phyloP scores from a whole-genome alignment of 2,113 vertebrate species.

The human (Homo sapiens) region DNA sequence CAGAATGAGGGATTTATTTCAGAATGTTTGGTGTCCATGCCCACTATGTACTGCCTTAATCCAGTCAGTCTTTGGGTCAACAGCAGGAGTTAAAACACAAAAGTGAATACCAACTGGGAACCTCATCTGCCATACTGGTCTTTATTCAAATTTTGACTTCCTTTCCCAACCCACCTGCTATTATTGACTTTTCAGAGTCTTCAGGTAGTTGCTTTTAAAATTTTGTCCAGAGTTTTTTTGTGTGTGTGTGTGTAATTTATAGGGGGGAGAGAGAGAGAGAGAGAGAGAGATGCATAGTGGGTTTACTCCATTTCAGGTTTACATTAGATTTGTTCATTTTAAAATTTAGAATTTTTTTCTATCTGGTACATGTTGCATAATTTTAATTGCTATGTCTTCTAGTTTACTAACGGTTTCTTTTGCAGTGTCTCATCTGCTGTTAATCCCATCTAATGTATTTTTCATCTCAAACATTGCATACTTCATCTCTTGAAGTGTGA shows the following conservation, averaged over 20 bases:
- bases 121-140: no score
- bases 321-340: not conserved
- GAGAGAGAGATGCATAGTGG: not conserved
- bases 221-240: not conserved
- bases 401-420: not conserved
- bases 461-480: not conserved
- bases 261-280: no score
- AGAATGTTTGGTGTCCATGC: not conserved
- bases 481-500: fast-evolving
- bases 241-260: not conserved
- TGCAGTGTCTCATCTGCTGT: no score
- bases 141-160: not conserved
- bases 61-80: not conserved
- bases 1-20: not conserved
- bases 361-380: not conserved
- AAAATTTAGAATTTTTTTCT: not conserved
- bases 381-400: not conserved
- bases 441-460: fast-evolving
- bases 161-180: not conserved
- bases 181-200: not conserved
- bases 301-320: not conserved
- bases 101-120: not conserved
- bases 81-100: not conserved
- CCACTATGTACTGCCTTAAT: not conserved
- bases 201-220: not conserved